These are phyloP conservation scores for Andrena dorsata DNA, from an alignment of 2,888 invertebrate genomes.

Conservation along the genomic window DNA sequence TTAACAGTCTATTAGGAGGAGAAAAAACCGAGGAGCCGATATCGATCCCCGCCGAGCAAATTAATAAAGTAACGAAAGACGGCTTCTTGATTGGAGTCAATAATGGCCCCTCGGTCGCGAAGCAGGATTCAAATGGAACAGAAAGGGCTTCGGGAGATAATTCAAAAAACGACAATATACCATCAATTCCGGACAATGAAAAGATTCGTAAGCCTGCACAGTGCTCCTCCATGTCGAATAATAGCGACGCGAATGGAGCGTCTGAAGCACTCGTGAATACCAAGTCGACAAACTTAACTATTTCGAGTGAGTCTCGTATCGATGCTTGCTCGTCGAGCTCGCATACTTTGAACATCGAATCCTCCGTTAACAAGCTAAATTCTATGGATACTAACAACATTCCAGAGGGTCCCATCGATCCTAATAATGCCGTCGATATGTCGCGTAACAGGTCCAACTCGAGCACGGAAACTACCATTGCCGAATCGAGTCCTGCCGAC, in stretches of 20 bases:
- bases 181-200: neutral
- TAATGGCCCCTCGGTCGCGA: neutral
- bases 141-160: too few relatives aligned
- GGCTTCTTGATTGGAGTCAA: neutral
- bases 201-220: neutral
- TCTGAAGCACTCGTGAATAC: constrained; percentile 9
- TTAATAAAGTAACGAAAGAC: constrained; percentile 3
- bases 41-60: neutral
- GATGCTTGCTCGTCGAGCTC: constrained; percentile 13
- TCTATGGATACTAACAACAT: constrained; percentile 31
- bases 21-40: neutral
- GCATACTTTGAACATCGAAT: constrained; percentile 35
- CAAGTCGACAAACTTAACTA: constrained; percentile 48
- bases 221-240: constrained; percentile 23
- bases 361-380: constrained; percentile 51
- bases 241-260: constrained; percentile 25
- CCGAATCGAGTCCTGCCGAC: neutral
- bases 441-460: constrained; percentile 23
- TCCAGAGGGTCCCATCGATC: constrained; percentile 12
- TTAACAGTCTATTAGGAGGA: neutral
- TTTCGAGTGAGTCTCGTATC: constrained; percentile 47
- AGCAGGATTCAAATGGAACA: neutral
- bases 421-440: constrained; percentile 32
- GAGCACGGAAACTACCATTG: neutral
- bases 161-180: neutral